Base-by-base conservation (phyloP, 2,113 vertebrate genomes). In the Microtus ochrogaster region DNA sequence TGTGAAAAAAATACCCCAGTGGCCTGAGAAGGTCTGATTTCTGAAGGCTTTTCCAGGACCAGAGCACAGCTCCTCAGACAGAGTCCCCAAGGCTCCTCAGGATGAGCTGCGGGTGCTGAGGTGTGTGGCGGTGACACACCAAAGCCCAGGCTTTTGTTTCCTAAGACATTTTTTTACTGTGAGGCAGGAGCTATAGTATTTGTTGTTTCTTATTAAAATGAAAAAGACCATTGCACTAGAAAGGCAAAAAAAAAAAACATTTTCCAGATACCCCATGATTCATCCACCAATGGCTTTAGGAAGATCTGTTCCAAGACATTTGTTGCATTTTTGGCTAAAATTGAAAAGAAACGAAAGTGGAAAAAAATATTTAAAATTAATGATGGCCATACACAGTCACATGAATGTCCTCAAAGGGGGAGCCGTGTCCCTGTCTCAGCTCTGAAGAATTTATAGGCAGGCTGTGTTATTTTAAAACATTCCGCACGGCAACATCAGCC, bases 291-390 rank as follows among this genome's bases (percentile, higher is more conserved):
- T 33, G 70, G 82, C 95, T 92, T 95, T 65, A 84, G 68, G 86
- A 79, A 95, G 96, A 85, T 95, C 94, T 82, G 66, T 86, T 96
- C 92, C 82, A 33, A 74, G 86, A 92, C 68, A 86, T 74, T 94
- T 89, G 96, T 95, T 77, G 87, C 90, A 74, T 92, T 95, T 97
- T 96, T 26, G 3, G 92, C 84, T 88, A 87, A 63, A 47, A 91
- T 70, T 89, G 74, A 92, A 94, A 96, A 98, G 94, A 97, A 96
- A 94, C 44, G 82, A 90, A 95, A 91, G 26, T 94, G 96, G 95
- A 91, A 94, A 94, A 94, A 97, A 95, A 82, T 94, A 77, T 93
- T 96, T 90, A 94, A 95, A 97, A 95, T 94, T 93, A 94, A 97
- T 89, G 92, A 96, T 94, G 81, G 92, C 61, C 90, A 90, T 72